Percentiles rank a stretch among this genome's conserved stretches.
Conservation (phyloP, 2,797 vertebrate species). For the Cuniculus paca region DNA sequence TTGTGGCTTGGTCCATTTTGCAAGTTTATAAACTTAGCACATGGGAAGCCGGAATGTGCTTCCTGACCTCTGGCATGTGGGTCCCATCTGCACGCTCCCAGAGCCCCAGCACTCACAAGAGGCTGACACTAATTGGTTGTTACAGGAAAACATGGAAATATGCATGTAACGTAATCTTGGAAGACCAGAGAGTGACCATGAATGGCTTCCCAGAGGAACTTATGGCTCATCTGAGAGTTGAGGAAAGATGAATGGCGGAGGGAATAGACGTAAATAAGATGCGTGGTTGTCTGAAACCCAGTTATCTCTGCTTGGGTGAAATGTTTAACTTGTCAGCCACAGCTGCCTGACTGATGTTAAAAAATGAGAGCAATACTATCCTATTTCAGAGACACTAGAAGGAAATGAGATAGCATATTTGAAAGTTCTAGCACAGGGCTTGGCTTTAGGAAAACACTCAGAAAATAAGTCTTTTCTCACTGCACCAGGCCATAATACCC, state of each 20-base stretch:
- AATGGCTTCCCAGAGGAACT: background rate
- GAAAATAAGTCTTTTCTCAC: constrained; percentile 18
- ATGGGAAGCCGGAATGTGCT: background rate
- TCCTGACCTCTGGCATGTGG: background rate
- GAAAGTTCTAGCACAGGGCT: constrained; percentile 29
- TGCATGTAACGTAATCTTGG: background rate
- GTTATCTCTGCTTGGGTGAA: background rate
- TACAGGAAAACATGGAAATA: background rate
- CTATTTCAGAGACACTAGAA: constrained; percentile 46
- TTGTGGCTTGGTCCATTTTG: background rate
- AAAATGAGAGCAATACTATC: background rate
- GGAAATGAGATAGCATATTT: background rate
- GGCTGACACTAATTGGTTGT: background rate
- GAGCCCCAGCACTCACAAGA: background rate
- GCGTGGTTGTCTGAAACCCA: constrained; percentile 20
- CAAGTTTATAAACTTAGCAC: constrained; percentile 48
- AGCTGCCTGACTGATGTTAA: background rate
- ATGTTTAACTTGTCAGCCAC: constrained; percentile 35
- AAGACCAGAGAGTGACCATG: background rate
- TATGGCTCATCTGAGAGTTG: constrained; percentile 5
- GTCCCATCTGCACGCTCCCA: background rate
- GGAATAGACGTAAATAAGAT: background rate
- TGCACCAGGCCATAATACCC: background rate
- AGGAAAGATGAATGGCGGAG: constrained; percentile 47
- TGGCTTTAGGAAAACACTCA: background rate